A percentile compares a stretch with the other conserved stretches of the same genome.
Evolutionary conservation across 2,888 invertebrate species (phyloP).

Genomic region (Diachrysia chrysitis): DNA sequence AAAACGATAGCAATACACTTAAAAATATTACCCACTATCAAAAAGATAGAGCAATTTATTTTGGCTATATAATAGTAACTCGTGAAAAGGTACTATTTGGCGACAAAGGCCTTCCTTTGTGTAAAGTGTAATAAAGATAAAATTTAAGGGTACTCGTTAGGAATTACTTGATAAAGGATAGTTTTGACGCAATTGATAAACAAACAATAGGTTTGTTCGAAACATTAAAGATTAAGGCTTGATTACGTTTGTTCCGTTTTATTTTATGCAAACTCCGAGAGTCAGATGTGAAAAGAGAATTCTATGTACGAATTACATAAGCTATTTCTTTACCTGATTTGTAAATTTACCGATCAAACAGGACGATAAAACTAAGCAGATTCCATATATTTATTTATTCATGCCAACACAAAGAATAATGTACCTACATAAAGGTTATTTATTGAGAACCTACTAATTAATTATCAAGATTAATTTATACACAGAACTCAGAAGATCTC

Average conservation of each 20-base stretch:
- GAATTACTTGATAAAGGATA: slow-evolving; percentile 57
- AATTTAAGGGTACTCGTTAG: slow-evolving; percentile 60
- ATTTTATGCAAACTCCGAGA: neutral
- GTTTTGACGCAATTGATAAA: slow-evolving; percentile 53
- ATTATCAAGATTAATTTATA: no score
- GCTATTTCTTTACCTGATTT: no score
- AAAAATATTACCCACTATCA: slow-evolving; percentile 44
- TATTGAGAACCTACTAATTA: no score
- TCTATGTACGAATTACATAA: no score
- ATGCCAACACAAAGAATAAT: no score
- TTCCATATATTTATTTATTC: no score
- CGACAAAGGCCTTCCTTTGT: slow-evolving; percentile 60
- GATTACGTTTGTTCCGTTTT: slow-evolving; percentile 16
- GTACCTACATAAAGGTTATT: no score
- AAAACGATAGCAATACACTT: slow-evolving; percentile 22
- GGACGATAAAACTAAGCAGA: no score
- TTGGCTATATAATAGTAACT: slow-evolving; percentile 54
- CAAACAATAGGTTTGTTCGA: slow-evolving; percentile 41
- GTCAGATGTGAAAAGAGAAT: neutral
- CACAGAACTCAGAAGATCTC: no score
- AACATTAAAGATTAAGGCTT: slow-evolving; percentile 23
- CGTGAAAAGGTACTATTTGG: slow-evolving; percentile 44
- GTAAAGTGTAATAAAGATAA: slow-evolving; percentile 64
- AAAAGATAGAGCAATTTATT: slow-evolving; percentile 55
- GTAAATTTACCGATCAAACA: no score